Percentiles rank a stretch among this genome's conserved stretches.
These are phyloP conservation scores for Prolemur simus DNA, from an alignment of 2,113 vertebrate genomes.

Conservation along the genomic window DNA sequence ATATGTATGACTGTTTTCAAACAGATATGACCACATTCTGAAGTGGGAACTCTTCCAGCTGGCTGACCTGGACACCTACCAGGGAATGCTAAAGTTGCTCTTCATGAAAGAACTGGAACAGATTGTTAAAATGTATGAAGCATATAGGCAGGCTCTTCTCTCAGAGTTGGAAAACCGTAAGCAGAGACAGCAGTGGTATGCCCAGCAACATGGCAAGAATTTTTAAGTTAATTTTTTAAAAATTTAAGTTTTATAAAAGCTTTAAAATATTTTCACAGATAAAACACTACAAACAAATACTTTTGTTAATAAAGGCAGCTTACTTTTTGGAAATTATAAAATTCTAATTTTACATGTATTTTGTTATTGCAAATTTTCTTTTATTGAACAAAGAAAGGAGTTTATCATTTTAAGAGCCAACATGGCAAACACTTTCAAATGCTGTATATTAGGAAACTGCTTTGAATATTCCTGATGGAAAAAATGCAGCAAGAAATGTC, in stretches of 20 bases:
- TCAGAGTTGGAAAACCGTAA: slow-evolving; percentile 94
- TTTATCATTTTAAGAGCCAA: slow-evolving; percentile 68
- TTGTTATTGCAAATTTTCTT: slow-evolving; percentile 79
- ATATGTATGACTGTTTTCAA: slow-evolving; percentile 41
- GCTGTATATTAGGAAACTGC: slow-evolving; percentile 65
- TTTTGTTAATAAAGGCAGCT: slow-evolving; percentile 82
- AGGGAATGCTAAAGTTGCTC: slow-evolving; percentile 99
- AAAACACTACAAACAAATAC: slow-evolving; percentile 67
- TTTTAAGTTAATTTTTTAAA: slow-evolving; percentile 81
- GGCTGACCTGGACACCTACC: slow-evolving; percentile 98
- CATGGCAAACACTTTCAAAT: slow-evolving; percentile 13
- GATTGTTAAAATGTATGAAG: slow-evolving; percentile 98
- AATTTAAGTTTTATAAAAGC: slow-evolving; percentile 67
- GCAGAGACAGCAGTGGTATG: slow-evolving; percentile 95
- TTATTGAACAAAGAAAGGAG: slow-evolving; percentile 50
- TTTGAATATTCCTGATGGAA: slow-evolving; percentile 53
- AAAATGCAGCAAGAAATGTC: not conserved
- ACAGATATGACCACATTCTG: slow-evolving; percentile 98
- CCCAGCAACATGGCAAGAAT: slow-evolving; percentile 92
- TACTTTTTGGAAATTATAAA: slow-evolving; percentile 80
- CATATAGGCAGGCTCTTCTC: slow-evolving; percentile 94
- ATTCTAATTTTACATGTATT: slow-evolving; percentile 81
- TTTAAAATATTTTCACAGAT: slow-evolving; percentile 72
- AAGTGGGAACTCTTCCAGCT: slow-evolving; percentile 99
- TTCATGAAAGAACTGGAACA: slow-evolving; percentile 99